Base-by-base conservation (phyloP, 2,888 invertebrate species). In the Prenolepis imparis region DNA sequence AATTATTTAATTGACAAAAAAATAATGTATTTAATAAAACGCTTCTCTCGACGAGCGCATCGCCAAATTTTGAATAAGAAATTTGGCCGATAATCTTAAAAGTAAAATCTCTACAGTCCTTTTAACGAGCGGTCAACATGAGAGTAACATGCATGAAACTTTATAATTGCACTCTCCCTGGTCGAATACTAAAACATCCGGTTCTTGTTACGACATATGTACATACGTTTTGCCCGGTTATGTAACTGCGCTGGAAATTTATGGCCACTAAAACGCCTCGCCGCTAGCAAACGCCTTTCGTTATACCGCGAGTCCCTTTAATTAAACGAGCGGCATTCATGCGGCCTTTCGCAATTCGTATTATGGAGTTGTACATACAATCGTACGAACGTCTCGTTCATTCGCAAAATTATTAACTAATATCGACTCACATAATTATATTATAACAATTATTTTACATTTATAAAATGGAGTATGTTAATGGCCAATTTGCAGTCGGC, bases 181-280 rank as follows among this genome's bases (percentile, higher is more conserved):
- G 32, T 44, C 68, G 78, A 68, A 70, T 41, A 18, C 59, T 52
- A 52, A 28, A 59, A 48, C 44, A 48, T 61, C 78, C 70, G 44
- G 70, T 70, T 80, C 70, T 80, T 80, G 78, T 80, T 80, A 70
- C 67, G 67, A 77, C 77, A 77, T 28, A 28, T 28, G 28, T 67
- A 67, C n/a, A n/a, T n/a, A n/a, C 70, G 78, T 70, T 80, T 70
- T 57, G 68, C 44, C 24, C 48, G n/a, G 59, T 80, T 80, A 80
- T 80, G 66, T 52, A 68, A 70, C 78, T 59, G 44, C 44, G 21
- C 70, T 70, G 59, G 59, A 80, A 80, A 80, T 80, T 80, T 80
- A 80, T 80, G 36, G 59, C 59, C 59, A 80, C 78, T 70, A 70
- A 80, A 80, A 61, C 44, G 59, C 70, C 70, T 80, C 44, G 44